phyloP scores from a whole-genome alignment of 2,888 invertebrate species.

The Lasioglossum morio region DNA sequence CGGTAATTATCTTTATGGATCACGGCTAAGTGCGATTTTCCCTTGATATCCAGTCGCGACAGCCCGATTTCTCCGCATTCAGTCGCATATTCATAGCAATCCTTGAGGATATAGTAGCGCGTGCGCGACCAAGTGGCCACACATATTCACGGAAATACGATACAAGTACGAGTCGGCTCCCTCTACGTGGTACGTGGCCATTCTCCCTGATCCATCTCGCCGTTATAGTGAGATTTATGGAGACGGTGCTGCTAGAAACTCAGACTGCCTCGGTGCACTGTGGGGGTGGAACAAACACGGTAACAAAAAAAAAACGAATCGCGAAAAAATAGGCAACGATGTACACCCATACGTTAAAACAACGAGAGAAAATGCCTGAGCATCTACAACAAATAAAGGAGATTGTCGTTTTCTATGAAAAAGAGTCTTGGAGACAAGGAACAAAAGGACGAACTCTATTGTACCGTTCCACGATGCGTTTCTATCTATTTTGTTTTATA shows the following conservation, averaged over 20 bases:
- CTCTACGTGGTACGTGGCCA: conserved; percentile 78
- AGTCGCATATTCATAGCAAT: conserved; percentile 55
- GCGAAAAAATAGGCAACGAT: too few relatives aligned
- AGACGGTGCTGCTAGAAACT: conserved; percentile 73
- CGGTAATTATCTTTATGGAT: conserved; percentile 10
- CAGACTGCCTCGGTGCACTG: conserved; percentile 53
- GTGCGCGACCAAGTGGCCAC: conserved; percentile 41
- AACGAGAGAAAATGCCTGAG: conserved; percentile 23
- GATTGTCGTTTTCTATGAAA: too few relatives aligned
- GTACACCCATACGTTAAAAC: conserved; percentile 19
- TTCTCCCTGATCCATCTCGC: conserved; percentile 83
- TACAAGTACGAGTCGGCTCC: conserved; percentile 56
- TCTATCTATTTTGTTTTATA: too few relatives aligned
- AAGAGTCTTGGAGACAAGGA: too few relatives aligned
- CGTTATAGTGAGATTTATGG: conserved; percentile 84
- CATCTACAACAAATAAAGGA: not conserved
- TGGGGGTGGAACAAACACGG: conserved; percentile 1
- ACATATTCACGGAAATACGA: conserved; percentile 51
- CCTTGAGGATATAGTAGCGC: conserved; percentile 38
- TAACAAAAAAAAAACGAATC: conserved; percentile 30
- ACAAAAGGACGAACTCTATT: too few relatives aligned
- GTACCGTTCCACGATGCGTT: too few relatives aligned
- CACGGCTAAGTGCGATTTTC: conserved; percentile 71
- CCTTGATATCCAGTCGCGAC: conserved; percentile 76
- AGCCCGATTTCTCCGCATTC: conserved; percentile 37